These are phyloP conservation scores for Morinoia aosen DNA, from an alignment of 2,888 invertebrate genomes.

Conservation along the genomic window DNA sequence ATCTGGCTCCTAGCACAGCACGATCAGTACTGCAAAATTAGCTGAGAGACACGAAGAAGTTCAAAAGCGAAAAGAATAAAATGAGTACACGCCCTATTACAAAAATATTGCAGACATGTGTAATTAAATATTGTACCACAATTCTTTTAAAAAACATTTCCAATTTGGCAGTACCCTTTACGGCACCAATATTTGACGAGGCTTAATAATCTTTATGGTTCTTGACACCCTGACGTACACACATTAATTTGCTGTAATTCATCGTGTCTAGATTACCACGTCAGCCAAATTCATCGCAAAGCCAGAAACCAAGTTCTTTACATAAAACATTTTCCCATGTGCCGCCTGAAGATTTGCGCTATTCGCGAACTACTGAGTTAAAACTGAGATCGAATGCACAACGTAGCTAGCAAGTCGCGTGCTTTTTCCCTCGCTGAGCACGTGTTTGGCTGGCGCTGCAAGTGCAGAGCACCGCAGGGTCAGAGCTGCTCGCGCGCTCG, in stretches of 20 bases:
- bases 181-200: background rate
- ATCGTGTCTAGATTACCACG: background rate
- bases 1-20: background rate
- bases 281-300: background rate
- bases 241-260: background rate
- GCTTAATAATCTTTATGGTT: too few relatives aligned
- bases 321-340: background rate
- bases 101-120: background rate
- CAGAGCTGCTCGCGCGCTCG: too few relatives aligned
- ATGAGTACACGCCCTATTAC: background rate
- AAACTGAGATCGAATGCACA: background rate
- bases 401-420: too few relatives aligned
- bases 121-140: background rate
- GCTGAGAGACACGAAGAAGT: background rate
- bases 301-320: background rate
- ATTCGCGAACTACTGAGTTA: background rate
- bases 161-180: background rate
- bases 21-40: background rate
- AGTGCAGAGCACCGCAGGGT: too few relatives aligned
- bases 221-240: background rate
- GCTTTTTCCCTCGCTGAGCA: background rate
- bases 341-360: background rate
- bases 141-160: background rate
- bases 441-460: background rate
- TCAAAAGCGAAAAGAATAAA: background rate